Conservation (phyloP, 1,140 invertebrate species). For the Protaetia brevitarsis region DNA sequence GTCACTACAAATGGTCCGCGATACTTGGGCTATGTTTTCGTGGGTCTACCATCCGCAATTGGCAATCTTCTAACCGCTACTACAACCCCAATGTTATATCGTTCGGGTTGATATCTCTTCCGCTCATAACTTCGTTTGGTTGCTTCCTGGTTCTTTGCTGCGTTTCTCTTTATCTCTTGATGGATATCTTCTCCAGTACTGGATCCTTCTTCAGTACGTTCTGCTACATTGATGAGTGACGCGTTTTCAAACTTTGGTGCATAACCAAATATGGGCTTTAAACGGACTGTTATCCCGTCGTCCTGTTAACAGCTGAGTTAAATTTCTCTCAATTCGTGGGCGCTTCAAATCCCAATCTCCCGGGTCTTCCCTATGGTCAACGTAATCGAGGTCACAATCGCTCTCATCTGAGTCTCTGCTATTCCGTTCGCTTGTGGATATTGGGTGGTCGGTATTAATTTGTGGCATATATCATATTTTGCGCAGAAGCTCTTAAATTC, state of each 20-base stretch:
- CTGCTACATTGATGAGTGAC: neutral
- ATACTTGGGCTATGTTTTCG: neutral
- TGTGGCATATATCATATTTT: neutral
- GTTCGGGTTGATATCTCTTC: neutral
- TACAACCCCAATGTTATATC: neutral
- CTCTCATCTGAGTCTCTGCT: neutral
- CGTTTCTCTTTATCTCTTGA: neutral
- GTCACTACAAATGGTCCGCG: conserved; percentile 38
- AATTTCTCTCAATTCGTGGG: neutral
- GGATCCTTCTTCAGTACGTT: neutral
- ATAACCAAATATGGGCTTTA: neutral
- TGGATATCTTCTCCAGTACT: neutral
- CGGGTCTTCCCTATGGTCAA: neutral
- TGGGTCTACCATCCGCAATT: neutral
- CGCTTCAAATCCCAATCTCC: neutral
- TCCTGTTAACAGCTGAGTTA: neutral
- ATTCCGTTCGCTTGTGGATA: neutral
- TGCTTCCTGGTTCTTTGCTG: neutral
- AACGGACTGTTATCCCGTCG: neutral
- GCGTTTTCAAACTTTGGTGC: neutral
- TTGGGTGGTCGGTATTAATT: neutral
- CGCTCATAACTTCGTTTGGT: neutral
- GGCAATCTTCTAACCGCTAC: neutral
- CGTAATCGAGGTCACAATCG: neutral
- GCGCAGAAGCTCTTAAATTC: neutral